These are phyloP conservation scores for Artemia sinica DNA, from an alignment of 2,888 invertebrate species.

Conservation along the genomic window DNA sequence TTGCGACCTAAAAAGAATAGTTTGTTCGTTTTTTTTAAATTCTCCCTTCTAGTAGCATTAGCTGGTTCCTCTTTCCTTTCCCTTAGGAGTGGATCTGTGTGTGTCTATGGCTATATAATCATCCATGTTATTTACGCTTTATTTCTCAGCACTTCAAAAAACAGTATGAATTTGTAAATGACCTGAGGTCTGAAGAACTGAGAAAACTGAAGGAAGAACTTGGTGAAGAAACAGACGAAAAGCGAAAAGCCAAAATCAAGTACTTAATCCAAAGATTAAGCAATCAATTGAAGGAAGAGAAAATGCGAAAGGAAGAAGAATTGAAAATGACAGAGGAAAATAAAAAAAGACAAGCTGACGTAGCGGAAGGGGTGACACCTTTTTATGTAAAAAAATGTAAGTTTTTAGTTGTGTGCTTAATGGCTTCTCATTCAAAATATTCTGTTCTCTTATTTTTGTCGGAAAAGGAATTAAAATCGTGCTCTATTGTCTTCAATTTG, in stretches of 20 bases:
- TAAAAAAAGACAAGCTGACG: constrained; percentile 39
- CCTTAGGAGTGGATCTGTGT: too few species aligned
- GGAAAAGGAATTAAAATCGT: too few species aligned
- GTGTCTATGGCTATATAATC: too few species aligned
- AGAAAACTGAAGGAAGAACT: constrained; percentile 43
- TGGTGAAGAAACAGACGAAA: constrained; percentile 42
- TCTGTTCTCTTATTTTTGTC: too few species aligned
- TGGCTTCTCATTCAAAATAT: too few species aligned
- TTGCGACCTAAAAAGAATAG: too few species aligned
- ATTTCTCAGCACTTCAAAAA: constrained; percentile 42
- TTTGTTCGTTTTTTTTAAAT: too few species aligned
- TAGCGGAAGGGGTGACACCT: constrained; percentile 51
- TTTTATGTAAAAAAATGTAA: constrained; percentile 54
- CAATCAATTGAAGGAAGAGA: constrained; percentile 54
- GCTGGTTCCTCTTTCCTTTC: too few species aligned
- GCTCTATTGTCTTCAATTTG: too few species aligned
- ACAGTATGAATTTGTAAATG: constrained; percentile 57
- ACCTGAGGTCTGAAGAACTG: constrained; percentile 53
- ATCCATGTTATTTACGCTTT: too few species aligned
- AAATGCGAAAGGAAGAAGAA: constrained; percentile 40
- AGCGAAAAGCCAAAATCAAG: constrained; percentile 46
- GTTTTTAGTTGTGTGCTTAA: constrained; percentile 25
- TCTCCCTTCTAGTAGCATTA: too few species aligned
- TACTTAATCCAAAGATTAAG: constrained; percentile 53
- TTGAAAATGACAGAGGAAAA: constrained; percentile 40